phyloP scores from a whole-genome alignment of 2,797 vertebrate species.

The Acomys russatus region DNA sequence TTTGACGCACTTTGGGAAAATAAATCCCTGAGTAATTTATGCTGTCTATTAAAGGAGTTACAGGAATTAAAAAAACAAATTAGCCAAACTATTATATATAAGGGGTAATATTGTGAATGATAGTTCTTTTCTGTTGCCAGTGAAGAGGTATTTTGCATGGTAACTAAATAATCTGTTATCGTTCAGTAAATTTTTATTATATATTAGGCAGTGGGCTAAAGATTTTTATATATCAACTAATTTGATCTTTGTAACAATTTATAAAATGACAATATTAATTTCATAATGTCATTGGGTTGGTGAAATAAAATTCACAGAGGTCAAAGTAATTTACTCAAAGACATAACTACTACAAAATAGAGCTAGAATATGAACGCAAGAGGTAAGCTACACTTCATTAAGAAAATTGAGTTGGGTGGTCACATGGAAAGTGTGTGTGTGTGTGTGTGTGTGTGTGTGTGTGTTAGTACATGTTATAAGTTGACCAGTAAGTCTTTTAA shows the following conservation, averaged over 20 bases:
- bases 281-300: conserved; percentile 6
- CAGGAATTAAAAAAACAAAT: conserved; percentile 24
- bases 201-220: neutral
- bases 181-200: conserved; percentile 43
- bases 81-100: conserved; percentile 16
- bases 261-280: conserved; percentile 54
- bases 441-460: neutral
- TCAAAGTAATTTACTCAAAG: conserved; percentile 50
- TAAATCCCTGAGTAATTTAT: conserved; percentile 34
- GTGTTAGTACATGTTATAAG: neutral
- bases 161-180: conserved; percentile 42
- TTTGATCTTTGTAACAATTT: conserved; percentile 48
- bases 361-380: conserved; percentile 16
- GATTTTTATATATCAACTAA: conserved; percentile 31
- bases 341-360: neutral
- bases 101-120: neutral
- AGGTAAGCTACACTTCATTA: neutral
- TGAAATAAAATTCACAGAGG: conserved; percentile 44
- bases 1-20: conserved; percentile 57
- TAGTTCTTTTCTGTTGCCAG: neutral
- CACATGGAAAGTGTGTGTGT: neutral
- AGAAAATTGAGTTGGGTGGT: conserved; percentile 56
- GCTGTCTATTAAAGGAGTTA: neutral
- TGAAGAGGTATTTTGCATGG: conserved; percentile 43
- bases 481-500: conserved; percentile 26